phyloP scores from a whole-genome alignment of 1,140 invertebrate genomes.

The Melanaphis sacchari region DNA sequence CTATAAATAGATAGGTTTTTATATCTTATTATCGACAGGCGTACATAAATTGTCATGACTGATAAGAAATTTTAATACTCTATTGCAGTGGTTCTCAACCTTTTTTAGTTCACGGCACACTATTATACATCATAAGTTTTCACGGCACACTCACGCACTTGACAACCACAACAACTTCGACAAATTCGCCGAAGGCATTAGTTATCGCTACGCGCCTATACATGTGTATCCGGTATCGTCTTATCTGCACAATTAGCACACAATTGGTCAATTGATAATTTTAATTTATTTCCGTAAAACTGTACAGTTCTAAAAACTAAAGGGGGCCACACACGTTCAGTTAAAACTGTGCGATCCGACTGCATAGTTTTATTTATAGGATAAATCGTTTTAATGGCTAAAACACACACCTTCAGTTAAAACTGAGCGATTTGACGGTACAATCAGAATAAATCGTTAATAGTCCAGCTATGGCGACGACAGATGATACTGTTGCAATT shows the following conservation, averaged over 20 bases:
- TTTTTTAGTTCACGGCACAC: no score
- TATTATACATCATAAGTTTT: neutral
- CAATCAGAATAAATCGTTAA: neutral
- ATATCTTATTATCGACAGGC: neutral
- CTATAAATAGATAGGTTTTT: slow-evolving; percentile 19
- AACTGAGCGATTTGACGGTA: neutral
- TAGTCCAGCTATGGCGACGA: neutral
- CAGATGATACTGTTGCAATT: slow-evolving; percentile 5
- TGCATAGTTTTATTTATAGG: no score
- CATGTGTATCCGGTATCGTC: neutral
- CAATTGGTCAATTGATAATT: neutral
- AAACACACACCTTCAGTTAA: neutral
- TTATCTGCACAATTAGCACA: neutral
- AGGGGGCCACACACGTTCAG: no score
- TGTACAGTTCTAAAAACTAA: slow-evolving; percentile 16
- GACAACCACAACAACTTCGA: neutral
- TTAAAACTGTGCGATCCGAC: no score
- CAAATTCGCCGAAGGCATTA: neutral
- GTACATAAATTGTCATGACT: neutral
- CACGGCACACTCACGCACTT: neutral
- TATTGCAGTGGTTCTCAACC: no score
- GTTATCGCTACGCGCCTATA: neutral
- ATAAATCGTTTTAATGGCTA: no score
- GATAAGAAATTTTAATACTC: no score
- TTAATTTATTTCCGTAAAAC: slow-evolving; percentile 1